A percentile compares a stretch with the other conserved stretches of the same genome.
Conservation (phyloP, 2,797 vertebrate genomes). For the Zenarchopterus dispar region DNA sequence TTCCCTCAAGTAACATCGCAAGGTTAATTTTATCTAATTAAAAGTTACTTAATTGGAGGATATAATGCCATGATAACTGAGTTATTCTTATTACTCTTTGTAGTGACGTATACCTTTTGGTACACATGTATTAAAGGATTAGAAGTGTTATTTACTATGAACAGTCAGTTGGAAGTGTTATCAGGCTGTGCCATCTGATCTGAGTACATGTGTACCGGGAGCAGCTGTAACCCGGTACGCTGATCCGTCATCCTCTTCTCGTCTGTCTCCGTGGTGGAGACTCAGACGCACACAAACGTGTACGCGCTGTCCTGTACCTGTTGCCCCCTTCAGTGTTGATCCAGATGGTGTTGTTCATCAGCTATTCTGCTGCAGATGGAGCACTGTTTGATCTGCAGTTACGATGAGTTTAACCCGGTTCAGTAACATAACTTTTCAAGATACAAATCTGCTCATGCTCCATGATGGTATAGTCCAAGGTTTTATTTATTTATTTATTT, state of each 20-base stretch:
- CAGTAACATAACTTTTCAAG: slow-evolving; percentile 11
- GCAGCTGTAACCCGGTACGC: slow-evolving; percentile 64
- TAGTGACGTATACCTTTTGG: background rate
- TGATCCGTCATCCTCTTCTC: slow-evolving; percentile 30
- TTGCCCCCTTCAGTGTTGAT: slow-evolving; percentile 33
- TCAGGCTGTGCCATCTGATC: slow-evolving; percentile 38
- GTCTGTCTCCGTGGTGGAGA: slow-evolving; percentile 14
- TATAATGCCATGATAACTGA: no score
- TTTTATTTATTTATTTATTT: background rate
- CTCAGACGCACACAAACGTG: background rate
- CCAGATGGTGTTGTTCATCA: slow-evolving; percentile 67
- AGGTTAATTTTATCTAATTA: no score
- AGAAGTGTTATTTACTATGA: slow-evolving; percentile 36
- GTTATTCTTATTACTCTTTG: no score
- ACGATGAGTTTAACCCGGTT: slow-evolving; percentile 23
- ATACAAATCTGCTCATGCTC: slow-evolving; percentile 16
- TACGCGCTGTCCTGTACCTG: slow-evolving; percentile 42
- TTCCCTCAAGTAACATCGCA: background rate
- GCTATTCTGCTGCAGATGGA: slow-evolving; percentile 49
- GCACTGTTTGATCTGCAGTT: slow-evolving; percentile 19
- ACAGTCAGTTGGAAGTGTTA: slow-evolving; percentile 28
- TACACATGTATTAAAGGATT: background rate
- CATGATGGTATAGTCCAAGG: background rate
- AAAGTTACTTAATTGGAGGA: no score
- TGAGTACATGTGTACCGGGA: slow-evolving; percentile 51